phyloP scores from a whole-genome alignment of 2,888 invertebrate genomes.

The Antitype chi region DNA sequence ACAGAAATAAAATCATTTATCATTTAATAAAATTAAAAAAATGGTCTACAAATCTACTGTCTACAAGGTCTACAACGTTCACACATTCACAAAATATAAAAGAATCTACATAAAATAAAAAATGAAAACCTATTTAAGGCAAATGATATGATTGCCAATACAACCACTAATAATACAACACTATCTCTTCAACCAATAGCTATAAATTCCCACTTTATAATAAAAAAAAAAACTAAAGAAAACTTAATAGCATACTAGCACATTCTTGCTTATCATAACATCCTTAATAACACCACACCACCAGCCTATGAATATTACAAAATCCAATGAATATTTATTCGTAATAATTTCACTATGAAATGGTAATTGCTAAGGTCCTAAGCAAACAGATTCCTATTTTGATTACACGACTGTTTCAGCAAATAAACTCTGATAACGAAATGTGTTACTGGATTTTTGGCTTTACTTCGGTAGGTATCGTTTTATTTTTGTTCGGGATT shows the following conservation, averaged over 20 bases:
- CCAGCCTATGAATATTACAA: slow-evolving; percentile 59
- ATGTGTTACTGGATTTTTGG: slow-evolving; percentile 45
- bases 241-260: slow-evolving; percentile 7
- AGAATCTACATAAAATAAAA: too few species aligned
- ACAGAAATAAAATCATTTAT: too few species aligned
- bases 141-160: too few species aligned
- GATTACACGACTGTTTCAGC: slow-evolving; percentile 56
- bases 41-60: too few species aligned
- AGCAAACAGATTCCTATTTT: slow-evolving; percentile 64
- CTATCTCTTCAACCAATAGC: not conserved
- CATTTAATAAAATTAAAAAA: too few species aligned
- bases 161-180: not conserved
- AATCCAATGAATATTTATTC: slow-evolving; percentile 67
- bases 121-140: too few species aligned
- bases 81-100: too few species aligned
- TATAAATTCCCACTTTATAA: not conserved
- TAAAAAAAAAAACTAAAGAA: not conserved
- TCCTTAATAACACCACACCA: slow-evolving; percentile 15
- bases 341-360: slow-evolving; percentile 65
- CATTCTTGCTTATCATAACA: slow-evolving; percentile 37
- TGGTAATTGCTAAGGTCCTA: slow-evolving; percentile 65
- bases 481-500: not conserved
- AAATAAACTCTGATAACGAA: slow-evolving; percentile 49
- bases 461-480: not conserved
- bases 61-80: too few species aligned